phyloP scores from a whole-genome alignment of 2,888 invertebrate species.

The Pycnomerus fuliginosus region DNA sequence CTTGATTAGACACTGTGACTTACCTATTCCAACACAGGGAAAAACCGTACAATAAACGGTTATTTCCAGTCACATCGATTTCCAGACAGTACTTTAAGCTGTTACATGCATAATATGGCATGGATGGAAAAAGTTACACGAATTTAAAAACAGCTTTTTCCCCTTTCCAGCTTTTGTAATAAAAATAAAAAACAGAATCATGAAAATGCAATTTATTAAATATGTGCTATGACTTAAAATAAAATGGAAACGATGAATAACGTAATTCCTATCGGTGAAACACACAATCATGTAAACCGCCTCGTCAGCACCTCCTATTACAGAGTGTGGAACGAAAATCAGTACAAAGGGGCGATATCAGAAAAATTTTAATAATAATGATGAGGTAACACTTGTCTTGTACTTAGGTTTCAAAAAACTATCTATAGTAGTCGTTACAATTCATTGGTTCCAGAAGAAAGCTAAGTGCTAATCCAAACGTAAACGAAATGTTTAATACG shows the following conservation, averaged over 20 bases:
- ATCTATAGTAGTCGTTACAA: constrained; percentile 25
- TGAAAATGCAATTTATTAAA: constrained; percentile 36
- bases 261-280: constrained; percentile 24
- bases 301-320: constrained; percentile 27
- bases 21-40: too few relatives aligned
- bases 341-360: constrained; percentile 25
- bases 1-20: too few relatives aligned
- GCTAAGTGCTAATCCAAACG: constrained; percentile 27
- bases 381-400: constrained; percentile 38
- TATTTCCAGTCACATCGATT: too few relatives aligned
- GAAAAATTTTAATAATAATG: constrained; percentile 28
- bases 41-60: too few relatives aligned
- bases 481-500: constrained; percentile 22
- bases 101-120: too few relatives aligned
- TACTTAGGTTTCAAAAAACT: constrained; percentile 35
- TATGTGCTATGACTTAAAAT: constrained; percentile 35
- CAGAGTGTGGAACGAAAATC: constrained; percentile 25
- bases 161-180: too few relatives aligned
- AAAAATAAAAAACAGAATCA: constrained; percentile 11
- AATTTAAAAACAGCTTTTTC: too few relatives aligned
- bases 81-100: too few relatives aligned
- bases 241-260: constrained; percentile 28
- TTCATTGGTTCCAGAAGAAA: constrained; percentile 29
- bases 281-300: constrained; percentile 26
- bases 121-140: too few relatives aligned